phyloP scores from a whole-genome alignment of 2,888 invertebrate genomes.

The Ypsolopha scabrella region DNA sequence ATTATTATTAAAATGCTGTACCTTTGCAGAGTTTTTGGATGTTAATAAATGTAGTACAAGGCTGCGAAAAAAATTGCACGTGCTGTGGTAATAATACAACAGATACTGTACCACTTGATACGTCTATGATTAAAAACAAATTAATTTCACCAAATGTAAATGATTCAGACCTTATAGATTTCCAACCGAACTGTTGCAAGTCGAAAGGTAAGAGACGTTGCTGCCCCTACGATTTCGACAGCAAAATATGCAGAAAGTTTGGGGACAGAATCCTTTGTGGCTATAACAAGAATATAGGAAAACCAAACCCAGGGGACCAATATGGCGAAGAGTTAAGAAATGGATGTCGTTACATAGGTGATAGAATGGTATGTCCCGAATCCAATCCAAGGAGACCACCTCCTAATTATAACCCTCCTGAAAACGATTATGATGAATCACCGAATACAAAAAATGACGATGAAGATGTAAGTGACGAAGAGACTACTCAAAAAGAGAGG shows the following conservation, averaged over 20 bases:
- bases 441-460: not conserved
- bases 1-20: too few relatives aligned
- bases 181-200: too few relatives aligned
- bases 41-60: too few relatives aligned
- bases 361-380: slow-evolving; percentile 47
- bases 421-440: too few relatives aligned
- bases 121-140: too few relatives aligned
- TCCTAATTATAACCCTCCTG: too few relatives aligned
- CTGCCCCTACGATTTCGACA: slow-evolving; percentile 47
- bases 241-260: slow-evolving; percentile 30
- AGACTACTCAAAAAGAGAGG: not conserved
- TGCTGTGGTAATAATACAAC: too few relatives aligned
- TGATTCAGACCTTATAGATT: too few relatives aligned
- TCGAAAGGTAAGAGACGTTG: slow-evolving; percentile 22
- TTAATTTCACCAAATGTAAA: too few relatives aligned
- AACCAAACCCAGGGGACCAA: slow-evolving; percentile 5
- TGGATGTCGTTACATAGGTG: slow-evolving; percentile 29
- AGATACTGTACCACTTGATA: too few relatives aligned
- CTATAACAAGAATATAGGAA: slow-evolving; percentile 36
- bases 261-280: slow-evolving; percentile 46
- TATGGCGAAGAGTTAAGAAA: slow-evolving; percentile 18
- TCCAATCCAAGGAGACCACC: not conserved
- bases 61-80: too few relatives aligned
- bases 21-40: too few relatives aligned
- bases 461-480: not conserved